phyloP scores from a whole-genome alignment of 2,113 vertebrate species.

The Poecile atricapillus region DNA sequence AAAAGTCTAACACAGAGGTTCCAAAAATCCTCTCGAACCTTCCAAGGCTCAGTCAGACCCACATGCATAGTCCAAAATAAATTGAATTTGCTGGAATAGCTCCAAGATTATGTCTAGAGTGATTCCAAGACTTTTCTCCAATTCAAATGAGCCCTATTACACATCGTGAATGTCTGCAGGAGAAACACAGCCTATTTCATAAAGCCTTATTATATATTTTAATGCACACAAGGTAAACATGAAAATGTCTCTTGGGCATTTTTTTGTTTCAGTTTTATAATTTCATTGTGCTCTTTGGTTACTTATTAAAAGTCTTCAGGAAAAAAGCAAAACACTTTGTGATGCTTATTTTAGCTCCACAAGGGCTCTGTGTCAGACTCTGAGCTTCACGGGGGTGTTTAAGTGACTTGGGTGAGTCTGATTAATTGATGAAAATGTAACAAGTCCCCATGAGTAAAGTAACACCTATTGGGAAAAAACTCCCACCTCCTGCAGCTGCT shows the following conservation, averaged over 20 bases:
- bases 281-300: neutral
- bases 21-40: neutral
- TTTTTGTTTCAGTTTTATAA: neutral
- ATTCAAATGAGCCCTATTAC: constrained; percentile 47
- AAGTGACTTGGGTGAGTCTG: neutral
- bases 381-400: neutral
- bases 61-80: constrained; percentile 33
- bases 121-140: constrained; percentile 42
- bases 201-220: constrained; percentile 20
- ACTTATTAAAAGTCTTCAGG: neutral
- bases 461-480: neutral
- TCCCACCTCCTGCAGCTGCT: neutral
- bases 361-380: neutral
- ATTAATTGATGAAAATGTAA: neutral
- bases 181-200: neutral
- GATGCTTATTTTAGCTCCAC: neutral
- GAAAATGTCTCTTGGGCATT: neutral
- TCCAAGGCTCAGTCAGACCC: constrained; percentile 15
- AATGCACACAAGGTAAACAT: neutral
- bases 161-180: neutral
- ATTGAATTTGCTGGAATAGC: constrained; percentile 44
- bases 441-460: neutral
- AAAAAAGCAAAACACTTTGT: neutral
- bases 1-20: neutral
- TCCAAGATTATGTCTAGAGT: constrained; percentile 42